Evolutionary conservation across 2,888 invertebrate species (phyloP).

Genomic region (Ethmia dodecea): DNA sequence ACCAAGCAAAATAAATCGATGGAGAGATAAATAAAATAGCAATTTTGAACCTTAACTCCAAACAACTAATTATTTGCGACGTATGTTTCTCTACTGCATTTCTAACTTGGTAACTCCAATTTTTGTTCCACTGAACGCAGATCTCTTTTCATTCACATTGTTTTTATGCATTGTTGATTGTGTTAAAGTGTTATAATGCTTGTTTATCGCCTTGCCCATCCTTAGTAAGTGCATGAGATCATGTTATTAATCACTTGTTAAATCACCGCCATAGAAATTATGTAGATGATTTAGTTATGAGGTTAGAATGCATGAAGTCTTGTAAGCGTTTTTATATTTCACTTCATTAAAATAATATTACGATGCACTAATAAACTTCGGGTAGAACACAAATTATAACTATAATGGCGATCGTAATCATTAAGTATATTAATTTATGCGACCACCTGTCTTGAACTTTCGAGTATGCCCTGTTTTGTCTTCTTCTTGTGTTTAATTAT

Average conservation of each 20-base stretch:
- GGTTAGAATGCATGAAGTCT: no score
- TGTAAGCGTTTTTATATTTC: neutral
- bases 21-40: constrained; percentile 14
- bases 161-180: constrained; percentile 34
- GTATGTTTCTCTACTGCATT: constrained; percentile 19
- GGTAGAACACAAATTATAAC: constrained; percentile 17
- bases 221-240: constrained; percentile 20
- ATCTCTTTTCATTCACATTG: constrained; percentile 63
- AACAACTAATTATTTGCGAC: neutral
- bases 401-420: constrained; percentile 16
- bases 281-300: no score
- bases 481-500: no score
- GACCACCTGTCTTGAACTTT: constrained; percentile 40
- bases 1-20: constrained; percentile 19
- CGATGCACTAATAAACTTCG: constrained; percentile 24
- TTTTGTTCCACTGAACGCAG: constrained; percentile 52
- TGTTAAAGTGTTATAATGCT: constrained; percentile 33
- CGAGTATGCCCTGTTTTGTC: no score
- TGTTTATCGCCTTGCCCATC: constrained; percentile 28
- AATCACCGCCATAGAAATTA: no score
- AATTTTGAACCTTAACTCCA: constrained; percentile 18
- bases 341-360: constrained; percentile 23
- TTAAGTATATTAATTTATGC: constrained; percentile 36
- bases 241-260: neutral
- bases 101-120: constrained; percentile 22